Evolutionary conservation across 2,888 invertebrate species (phyloP).

Genomic region (Trichogramma dendrolimi): DNA sequence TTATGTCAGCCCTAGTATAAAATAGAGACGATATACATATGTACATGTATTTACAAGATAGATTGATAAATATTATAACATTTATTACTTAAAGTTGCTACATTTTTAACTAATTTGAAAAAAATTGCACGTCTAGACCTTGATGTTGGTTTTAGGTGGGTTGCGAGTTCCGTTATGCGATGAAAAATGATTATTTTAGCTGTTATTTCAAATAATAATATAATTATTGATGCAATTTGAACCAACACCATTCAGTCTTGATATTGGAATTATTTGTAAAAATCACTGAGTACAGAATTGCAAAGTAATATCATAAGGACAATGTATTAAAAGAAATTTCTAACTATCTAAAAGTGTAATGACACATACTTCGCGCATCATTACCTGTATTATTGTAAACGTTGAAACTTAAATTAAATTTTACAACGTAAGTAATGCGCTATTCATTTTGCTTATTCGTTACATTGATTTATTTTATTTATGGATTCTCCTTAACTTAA

Average conservation of each 20-base stretch:
- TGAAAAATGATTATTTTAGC: too few species aligned
- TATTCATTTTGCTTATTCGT: conserved; percentile 3
- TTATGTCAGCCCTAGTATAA: conserved; percentile 48
- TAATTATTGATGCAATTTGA: conserved; percentile 31
- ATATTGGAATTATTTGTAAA: conserved; percentile 49
- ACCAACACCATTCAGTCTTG: conserved; percentile 53
- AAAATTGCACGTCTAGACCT: conserved; percentile 51
- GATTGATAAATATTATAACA: conserved; percentile 34
- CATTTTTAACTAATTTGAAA: conserved; percentile 38
- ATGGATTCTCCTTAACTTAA: too few species aligned
- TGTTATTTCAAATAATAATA: too few species aligned
- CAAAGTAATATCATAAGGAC: conserved; percentile 46
- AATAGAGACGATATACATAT: conserved; percentile 52
- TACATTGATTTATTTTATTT: conserved; percentile 1
- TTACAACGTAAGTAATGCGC: not conserved
- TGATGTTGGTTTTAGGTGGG: conserved; percentile 50
- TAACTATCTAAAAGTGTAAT: conserved; percentile 28
- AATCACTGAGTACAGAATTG: conserved; percentile 46
- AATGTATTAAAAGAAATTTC: conserved; percentile 37
- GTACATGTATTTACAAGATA: conserved; percentile 49
- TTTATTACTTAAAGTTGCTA: conserved; percentile 29
- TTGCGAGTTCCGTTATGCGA: conserved; percentile 14
- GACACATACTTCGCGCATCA: conserved; percentile 8
- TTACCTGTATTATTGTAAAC: conserved; percentile 21
- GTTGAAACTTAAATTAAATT: conserved; percentile 23